Percentiles rank a stretch among this genome's conserved stretches.
Conservation (phyloP, 2,888 invertebrate genomes). For the Andrena flavipes region DNA sequence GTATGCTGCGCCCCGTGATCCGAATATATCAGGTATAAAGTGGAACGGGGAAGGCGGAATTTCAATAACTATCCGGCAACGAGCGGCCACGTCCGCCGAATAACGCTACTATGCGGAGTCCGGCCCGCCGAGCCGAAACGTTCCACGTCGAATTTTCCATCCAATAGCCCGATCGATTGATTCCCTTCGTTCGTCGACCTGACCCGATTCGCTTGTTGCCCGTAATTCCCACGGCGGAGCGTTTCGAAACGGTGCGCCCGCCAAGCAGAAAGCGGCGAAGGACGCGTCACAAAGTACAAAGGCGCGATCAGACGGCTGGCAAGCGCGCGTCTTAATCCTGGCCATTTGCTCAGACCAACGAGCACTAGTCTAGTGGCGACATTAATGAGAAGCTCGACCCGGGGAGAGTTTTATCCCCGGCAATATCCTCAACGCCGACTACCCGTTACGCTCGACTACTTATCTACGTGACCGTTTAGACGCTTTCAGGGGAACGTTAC, state of each 20-base stretch:
- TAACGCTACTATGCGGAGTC: slow-evolving; percentile 2
- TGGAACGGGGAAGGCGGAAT: slow-evolving; percentile 38
- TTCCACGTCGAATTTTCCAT: slow-evolving; percentile 15
- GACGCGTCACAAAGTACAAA: slow-evolving; percentile 18
- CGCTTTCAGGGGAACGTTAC: slow-evolving; percentile 16
- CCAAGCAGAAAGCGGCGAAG: neutral
- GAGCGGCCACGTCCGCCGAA: slow-evolving; percentile 5
- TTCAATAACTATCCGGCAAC: slow-evolving; percentile 42
- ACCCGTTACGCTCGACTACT: slow-evolving; percentile 16
- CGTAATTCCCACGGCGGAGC: too few species aligned
- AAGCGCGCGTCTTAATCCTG: slow-evolving; percentile 36
- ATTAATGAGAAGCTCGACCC: slow-evolving; percentile 49
- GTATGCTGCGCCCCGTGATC: slow-evolving; percentile 22
- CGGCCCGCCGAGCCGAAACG: neutral
- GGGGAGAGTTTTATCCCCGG: slow-evolving; percentile 34
- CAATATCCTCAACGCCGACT: slow-evolving; percentile 45
- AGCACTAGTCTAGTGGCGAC: slow-evolving; percentile 13
- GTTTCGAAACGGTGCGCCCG: too few species aligned
- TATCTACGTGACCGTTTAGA: slow-evolving; percentile 8
- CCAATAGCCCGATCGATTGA: slow-evolving; percentile 21
- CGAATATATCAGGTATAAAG: slow-evolving; percentile 39
- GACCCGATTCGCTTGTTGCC: too few species aligned
- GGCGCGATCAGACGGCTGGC: slow-evolving; percentile 34
- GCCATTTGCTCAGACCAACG: neutral
- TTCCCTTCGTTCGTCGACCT: neutral